Evolutionary conservation across 2,797 vertebrate genomes (phyloP).

Genomic region (Acipenser oxyrinchus): DNA sequence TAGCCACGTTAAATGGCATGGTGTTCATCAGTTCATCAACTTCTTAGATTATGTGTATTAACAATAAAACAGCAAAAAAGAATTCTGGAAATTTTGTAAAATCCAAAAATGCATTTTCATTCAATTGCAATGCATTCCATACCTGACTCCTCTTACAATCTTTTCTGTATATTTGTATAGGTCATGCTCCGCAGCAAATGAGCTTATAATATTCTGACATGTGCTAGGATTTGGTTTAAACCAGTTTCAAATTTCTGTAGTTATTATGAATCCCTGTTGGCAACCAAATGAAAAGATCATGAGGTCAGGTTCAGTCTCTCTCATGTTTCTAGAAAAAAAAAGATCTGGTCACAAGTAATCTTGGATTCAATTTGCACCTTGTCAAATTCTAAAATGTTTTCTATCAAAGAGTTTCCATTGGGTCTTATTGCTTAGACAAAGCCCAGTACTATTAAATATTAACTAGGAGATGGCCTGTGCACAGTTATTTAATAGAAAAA

Average conservation of each 20-base stretch:
- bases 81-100: too few relatives aligned
- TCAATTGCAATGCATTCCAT: not conserved
- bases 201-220: not conserved
- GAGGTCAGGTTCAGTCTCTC: not conserved
- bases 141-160: not conserved
- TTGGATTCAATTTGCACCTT: slow-evolving; percentile 5
- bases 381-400: slow-evolving; percentile 1
- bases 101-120: not conserved
- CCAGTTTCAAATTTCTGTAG: not conserved
- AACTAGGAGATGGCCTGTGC: not conserved
- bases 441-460: not conserved
- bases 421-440: not conserved
- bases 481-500: not conserved
- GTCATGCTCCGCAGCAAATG: not conserved
- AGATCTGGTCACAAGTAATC: not conserved
- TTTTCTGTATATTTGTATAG: not conserved
- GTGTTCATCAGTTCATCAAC: too few relatives aligned
- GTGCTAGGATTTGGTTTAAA: not conserved
- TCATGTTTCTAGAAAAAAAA: not conserved
- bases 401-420: not conserved
- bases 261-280: slow-evolving; percentile 2
- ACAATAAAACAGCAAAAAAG: too few relatives aligned
- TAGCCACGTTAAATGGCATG: too few relatives aligned
- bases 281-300: slow-evolving; percentile 1
- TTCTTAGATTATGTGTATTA: too few relatives aligned